Base-by-base conservation (phyloP, 1,140 invertebrate genomes). In the Nomia melanderi region DNA sequence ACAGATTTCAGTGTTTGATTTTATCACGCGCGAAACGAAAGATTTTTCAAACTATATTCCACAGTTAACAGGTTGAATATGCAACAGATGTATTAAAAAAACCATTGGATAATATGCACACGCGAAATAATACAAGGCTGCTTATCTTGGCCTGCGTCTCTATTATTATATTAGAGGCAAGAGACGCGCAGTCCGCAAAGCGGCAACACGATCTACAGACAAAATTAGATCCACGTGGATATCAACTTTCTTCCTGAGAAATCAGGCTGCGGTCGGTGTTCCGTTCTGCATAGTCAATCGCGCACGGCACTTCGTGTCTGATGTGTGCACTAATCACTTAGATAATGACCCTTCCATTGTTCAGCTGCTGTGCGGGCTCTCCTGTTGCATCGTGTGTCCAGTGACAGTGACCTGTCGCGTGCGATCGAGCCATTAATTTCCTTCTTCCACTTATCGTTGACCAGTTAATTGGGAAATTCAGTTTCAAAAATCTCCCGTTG, bases 191-290 rank as follows among this genome's bases (percentile, higher is more conserved):
- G 73, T 39, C 53, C 39, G 41, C 53, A 63, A 64, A 63, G 57
- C 67, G 57, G 82, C 70, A 82, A 84, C 83, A 70, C 57, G 82
- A 82, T 82, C 67, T 74, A 72, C 53, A 47, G 60, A 86, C 78
- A 84, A 86, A 84, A 87, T 87, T 84, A 82, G 82, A 87, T 86
- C 78, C 77, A 76, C 60, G 70, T 67, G 75, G 62, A 75, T 83
- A 83, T 87, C 82, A 79, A 59, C 70, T 87, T 86, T 86, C 82
- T 83, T 86, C 84, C 54, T 74, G 77, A 75, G 84, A 87, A 84
- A 72, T 57, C 56, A 76, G 54, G 39, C 54, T 17, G 29, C 41
- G 66, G 57, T 60, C 39, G 60, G 44, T 74, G 54, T 60, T 36
- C 50, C 53, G 14, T 69, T 44, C 11, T 62, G 47, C 53, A 23